Evolutionary conservation across 2,113 vertebrate genomes (phyloP), one percentile per base, ranked within the genome.

Genomic region (Astatotilapia flaviijosephi): DNA sequence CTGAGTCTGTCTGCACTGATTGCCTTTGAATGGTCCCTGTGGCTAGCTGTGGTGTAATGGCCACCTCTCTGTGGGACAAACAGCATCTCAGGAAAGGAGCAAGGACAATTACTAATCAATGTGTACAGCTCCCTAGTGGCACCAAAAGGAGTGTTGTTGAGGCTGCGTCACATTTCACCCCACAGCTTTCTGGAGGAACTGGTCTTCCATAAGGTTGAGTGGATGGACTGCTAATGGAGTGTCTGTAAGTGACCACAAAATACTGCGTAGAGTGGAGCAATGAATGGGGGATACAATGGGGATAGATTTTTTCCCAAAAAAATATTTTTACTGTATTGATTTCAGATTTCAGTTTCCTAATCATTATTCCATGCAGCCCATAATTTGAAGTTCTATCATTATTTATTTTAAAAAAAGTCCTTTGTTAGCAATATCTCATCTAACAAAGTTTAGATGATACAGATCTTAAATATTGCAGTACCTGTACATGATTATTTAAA

Each of bases 91-190:
- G 73, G 88, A 88, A 90, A 81, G 77, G 14, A 73, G 80, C 80
- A 84, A 86, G 86, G 93, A 89, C 87, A 88, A 88, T 91, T 89
- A 92, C 87, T 88, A 95, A 95, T 93, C 91, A 93, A 94, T 91
- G 87, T 53, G 62, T 91, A 89, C 90, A 83, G 88, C 85, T 92
- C 82, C 84, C 85, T 13, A 33, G 83, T 92, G 88, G 91, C 89
- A 90, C 82, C 86, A 53, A 88, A 83, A 91, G 82, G 83, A 91
- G 84, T 82, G 84, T 68, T 84, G 88, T 80, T 83, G 55, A 89
- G 83, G 55, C 73, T 62, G 90, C 81, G 80, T 91, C 86, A 81
- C 85, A 88, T 92, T 93, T 93, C 85, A 91, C 33, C 86, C 35
- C n/a, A 19, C 51, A 73, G 82, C 49, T 84, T 90, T 58, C 75